Conservation (phyloP, 2,888 invertebrate genomes). For the Scaeva pyrastri region DNA sequence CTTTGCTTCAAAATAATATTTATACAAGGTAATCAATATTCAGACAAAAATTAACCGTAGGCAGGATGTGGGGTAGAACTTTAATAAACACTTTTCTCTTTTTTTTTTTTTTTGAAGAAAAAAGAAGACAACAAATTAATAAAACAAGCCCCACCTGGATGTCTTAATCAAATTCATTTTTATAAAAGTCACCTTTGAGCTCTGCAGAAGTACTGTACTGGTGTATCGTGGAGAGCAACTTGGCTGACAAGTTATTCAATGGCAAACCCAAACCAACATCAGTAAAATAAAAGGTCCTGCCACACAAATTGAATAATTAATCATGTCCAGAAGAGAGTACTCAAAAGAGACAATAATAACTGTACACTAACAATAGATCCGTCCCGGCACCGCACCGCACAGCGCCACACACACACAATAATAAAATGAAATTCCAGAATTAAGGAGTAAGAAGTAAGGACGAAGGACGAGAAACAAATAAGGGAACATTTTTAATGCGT, state of each 20-base stretch:
- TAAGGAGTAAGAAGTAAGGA: constrained; percentile 37
- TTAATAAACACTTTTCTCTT: constrained; percentile 52
- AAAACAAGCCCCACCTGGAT: constrained; percentile 39
- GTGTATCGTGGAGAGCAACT: background rate
- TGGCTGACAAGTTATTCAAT: constrained; percentile 30
- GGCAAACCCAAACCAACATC: constrained; percentile 33
- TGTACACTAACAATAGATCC: constrained; percentile 53
- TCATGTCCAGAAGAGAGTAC: constrained; percentile 58
- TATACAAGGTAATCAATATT: constrained; percentile 56
- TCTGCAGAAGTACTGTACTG: background rate
- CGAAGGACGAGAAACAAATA: constrained; percentile 28
- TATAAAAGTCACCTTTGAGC: constrained; percentile 68
- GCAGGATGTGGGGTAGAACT: constrained; percentile 7
- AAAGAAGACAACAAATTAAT: constrained; percentile 9
- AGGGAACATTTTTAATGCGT: constrained; percentile 73
- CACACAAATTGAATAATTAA: constrained; percentile 75
- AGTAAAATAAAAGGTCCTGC: constrained; percentile 47
- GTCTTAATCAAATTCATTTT: constrained; percentile 67
- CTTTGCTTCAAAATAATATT: constrained; percentile 37
- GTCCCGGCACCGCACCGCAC: no score
- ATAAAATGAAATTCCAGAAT: constrained; percentile 43
- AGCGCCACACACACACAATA: constrained; percentile 17
- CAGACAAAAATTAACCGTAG: background rate
- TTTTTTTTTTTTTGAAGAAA: background rate
- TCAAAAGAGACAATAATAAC: constrained; percentile 43